Percentiles rank a stretch among this genome's conserved stretches.
Evolutionary conservation across 2,888 invertebrate species (phyloP).

Genomic region (Azorinus chamasolen): DNA sequence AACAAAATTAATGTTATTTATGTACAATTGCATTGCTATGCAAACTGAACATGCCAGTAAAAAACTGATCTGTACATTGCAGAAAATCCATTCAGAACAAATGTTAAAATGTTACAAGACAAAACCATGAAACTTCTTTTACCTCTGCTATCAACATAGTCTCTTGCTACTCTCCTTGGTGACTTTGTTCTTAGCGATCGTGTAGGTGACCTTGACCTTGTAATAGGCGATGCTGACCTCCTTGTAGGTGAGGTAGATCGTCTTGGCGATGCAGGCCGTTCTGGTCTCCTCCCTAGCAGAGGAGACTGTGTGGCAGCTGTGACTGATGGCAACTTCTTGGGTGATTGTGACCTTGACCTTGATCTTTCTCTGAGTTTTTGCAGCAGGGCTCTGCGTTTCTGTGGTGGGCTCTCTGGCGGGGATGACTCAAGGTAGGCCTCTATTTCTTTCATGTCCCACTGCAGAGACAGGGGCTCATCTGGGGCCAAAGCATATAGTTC

Average conservation of each 20-base stretch:
- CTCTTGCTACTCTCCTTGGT: slow-evolving; percentile 59
- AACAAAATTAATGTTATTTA: too few relatives aligned
- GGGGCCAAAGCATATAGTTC: slow-evolving; percentile 62
- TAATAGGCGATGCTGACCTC: slow-evolving; percentile 42
- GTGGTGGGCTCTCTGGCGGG: slow-evolving; percentile 78
- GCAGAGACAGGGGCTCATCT: slow-evolving; percentile 46
- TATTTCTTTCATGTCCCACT: slow-evolving; percentile 72
- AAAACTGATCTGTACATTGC: too few relatives aligned
- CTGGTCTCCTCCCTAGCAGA: background rate
- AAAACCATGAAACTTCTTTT: too few relatives aligned
- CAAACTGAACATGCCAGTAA: too few relatives aligned
- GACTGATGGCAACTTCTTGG: slow-evolving; percentile 48
- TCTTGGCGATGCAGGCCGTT: slow-evolving; percentile 10
- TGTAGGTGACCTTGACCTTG: slow-evolving; percentile 62
- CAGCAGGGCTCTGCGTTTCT: slow-evolving; percentile 68
- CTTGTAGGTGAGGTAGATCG: slow-evolving; percentile 20
- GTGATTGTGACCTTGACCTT: slow-evolving; percentile 67
- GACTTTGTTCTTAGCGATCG: slow-evolving; percentile 60
- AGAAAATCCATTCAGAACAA: too few relatives aligned
- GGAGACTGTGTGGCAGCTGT: slow-evolving; percentile 41
- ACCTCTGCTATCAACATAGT: slow-evolving; percentile 63
- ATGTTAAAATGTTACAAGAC: too few relatives aligned
- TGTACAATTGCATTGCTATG: too few relatives aligned
- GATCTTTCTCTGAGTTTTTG: slow-evolving; percentile 61
- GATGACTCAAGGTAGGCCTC: slow-evolving; percentile 75